Evolutionary conservation across 2,888 invertebrate species (phyloP).

Genomic region (Caenorhabditis panamensis): DNA sequence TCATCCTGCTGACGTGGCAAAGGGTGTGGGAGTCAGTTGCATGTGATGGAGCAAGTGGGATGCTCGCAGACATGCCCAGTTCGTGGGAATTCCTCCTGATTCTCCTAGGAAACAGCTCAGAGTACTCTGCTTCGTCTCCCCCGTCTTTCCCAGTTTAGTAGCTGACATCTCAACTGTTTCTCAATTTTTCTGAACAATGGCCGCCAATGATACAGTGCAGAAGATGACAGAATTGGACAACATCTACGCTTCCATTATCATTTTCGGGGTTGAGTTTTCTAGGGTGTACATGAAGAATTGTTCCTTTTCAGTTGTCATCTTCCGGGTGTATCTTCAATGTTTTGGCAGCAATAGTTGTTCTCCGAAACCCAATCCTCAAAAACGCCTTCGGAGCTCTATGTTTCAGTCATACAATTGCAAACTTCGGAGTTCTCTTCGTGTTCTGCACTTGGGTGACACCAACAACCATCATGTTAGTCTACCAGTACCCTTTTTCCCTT

Average conservation of each 20-base stretch:
- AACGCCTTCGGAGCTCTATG: constrained; percentile 66
- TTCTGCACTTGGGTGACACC: constrained; percentile 61
- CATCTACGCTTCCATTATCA: constrained; percentile 45
- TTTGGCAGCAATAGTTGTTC: constrained; percentile 54
- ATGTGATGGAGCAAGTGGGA: constrained; percentile 19
- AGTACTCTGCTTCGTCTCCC: background rate
- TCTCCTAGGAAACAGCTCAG: background rate
- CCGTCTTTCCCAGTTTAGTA: background rate
- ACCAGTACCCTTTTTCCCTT: too few species aligned
- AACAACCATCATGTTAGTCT: constrained; percentile 52
- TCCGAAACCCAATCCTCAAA: constrained; percentile 59
- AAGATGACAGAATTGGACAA: constrained; percentile 30
- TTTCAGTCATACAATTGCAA: constrained; percentile 64
- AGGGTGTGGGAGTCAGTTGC: constrained; percentile 8
- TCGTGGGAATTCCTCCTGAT: constrained; percentile 9
- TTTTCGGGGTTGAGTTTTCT: constrained; percentile 33
- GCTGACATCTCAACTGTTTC: constrained; percentile 1
- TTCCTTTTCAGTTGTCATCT: constrained; percentile 41
- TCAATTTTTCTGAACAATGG: constrained; percentile 6
- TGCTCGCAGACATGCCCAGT: constrained; percentile 14
- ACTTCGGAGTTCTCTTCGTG: constrained; percentile 60
- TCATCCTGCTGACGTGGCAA: constrained; percentile 15
- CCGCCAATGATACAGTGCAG: background rate
- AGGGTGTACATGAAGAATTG: background rate
- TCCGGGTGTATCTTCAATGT: constrained; percentile 58